These are phyloP conservation scores for Tylochromis polylepis DNA, from an alignment of 2,113 vertebrate species.

Conservation along the genomic window DNA sequence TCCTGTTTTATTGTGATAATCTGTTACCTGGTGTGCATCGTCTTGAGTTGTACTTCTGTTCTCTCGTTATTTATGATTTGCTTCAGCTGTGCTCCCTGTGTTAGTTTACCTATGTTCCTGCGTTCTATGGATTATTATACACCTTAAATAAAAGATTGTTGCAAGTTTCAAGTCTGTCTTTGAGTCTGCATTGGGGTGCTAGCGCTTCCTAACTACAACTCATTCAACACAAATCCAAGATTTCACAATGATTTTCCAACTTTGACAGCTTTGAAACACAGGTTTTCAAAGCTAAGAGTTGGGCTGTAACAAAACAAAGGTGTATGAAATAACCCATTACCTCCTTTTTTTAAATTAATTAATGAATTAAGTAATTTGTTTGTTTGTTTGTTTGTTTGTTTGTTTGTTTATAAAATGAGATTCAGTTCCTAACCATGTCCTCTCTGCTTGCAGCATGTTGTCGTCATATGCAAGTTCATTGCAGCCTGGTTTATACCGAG, in stretches of 20 bases:
- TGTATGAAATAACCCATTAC: background rate
- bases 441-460: slow-evolving; percentile 79
- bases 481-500: slow-evolving; percentile 90
- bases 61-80: background rate
- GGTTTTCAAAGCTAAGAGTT: background rate
- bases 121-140: background rate
- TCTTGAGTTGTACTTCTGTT: background rate
- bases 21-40: background rate
- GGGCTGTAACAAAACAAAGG: background rate
- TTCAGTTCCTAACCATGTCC: background rate
- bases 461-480: slow-evolving; percentile 85
- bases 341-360: background rate
- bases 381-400: background rate
- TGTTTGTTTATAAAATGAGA: background rate
- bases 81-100: background rate
- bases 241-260: background rate
- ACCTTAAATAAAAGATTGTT: background rate
- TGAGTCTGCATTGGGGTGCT: background rate
- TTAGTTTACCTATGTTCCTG: accelerated
- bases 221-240: background rate
- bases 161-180: background rate
- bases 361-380: background rate
- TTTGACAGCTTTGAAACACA: background rate
- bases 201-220: background rate
- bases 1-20: background rate